Evolutionary conservation across 2,888 invertebrate genomes (phyloP).

Genomic region (Aphidoletes aphidimyza): DNA sequence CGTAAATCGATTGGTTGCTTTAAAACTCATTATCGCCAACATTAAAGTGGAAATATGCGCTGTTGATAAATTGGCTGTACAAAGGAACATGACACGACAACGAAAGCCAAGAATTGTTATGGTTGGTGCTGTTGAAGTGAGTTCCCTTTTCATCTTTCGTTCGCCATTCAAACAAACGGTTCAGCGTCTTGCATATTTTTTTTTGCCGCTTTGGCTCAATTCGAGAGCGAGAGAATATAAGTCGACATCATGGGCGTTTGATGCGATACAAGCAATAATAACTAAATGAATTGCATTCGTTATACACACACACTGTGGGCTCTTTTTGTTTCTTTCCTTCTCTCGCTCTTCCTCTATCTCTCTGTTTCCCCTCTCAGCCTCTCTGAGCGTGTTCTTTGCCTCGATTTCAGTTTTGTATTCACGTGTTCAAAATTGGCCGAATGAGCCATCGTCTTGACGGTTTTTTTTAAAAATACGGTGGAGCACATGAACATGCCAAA

Average conservation of each 20-base stretch:
- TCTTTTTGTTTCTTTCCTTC: not conserved
- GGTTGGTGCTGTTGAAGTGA: conserved; percentile 47
- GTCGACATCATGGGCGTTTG: conserved; percentile 10
- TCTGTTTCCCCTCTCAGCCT: too few relatives aligned
- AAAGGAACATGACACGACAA: conserved; percentile 46
- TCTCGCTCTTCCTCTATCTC: not conserved
- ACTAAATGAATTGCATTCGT: conserved; percentile 46
- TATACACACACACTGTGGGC: conserved; percentile 36
- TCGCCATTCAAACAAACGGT: conserved; percentile 1
- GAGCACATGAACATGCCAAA: conserved; percentile 31
- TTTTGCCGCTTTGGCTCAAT: too few relatives aligned
- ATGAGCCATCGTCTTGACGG: not conserved
- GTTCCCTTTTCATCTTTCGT: conserved; percentile 3
- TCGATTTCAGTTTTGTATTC: conserved; percentile 1
- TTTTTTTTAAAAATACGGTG: conserved; percentile 23
- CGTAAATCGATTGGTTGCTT: conserved; percentile 44
- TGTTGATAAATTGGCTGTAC: conserved; percentile 39
- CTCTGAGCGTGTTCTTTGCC: too few relatives aligned
- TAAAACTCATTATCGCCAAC: conserved; percentile 51
- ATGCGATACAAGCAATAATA: conserved; percentile 41
- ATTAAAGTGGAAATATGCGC: conserved; percentile 51
- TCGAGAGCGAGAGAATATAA: not conserved
- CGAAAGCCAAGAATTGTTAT: conserved; percentile 50
- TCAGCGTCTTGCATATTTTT: too few relatives aligned
- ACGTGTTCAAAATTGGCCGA: conserved; percentile 35